A percentile compares a stretch with the other conserved stretches of the same genome.
These are phyloP conservation scores for Ochropacha duplaris DNA, from an alignment of 2,888 invertebrate species.

Conservation along the genomic window DNA sequence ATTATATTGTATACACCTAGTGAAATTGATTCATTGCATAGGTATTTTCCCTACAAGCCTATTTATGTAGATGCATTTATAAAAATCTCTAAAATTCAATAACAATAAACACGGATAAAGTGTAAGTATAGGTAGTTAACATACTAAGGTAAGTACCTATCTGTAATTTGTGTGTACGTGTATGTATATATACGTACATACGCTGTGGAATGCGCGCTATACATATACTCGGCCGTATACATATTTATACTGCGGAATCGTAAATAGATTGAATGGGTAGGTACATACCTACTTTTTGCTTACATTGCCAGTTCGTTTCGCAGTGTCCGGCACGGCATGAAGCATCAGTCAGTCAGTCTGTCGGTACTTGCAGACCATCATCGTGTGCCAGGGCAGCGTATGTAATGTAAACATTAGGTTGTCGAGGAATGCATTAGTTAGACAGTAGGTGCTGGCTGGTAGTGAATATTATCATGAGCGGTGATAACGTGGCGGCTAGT, in stretches of 20 bases:
- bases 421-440: conserved; percentile 78
- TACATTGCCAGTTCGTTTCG: conserved; percentile 63
- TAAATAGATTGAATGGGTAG: conserved; percentile 81
- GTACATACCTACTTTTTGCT: conserved; percentile 70
- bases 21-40: neutral
- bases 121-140: conserved; percentile 1
- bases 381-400: conserved; percentile 50
- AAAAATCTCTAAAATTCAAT: neutral
- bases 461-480: conserved; percentile 83
- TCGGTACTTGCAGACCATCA: conserved; percentile 33
- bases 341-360: conserved; percentile 55
- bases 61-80: neutral
- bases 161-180: conserved; percentile 62
- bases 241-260: conserved; percentile 73
- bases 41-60: neutral
- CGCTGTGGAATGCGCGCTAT: conserved; percentile 75
- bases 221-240: conserved; percentile 61
- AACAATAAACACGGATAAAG: neutral
- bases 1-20: neutral
- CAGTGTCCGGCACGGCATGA: conserved; percentile 49
- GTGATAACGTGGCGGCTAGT: conserved; percentile 77
- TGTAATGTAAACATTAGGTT: conserved; percentile 80
- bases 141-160: conserved; percentile 43
- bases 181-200: conserved; percentile 51
- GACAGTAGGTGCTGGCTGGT: conserved; percentile 70